Conservation (phyloP, 2,888 invertebrate genomes). For the Parnassius mnemosyne region DNA sequence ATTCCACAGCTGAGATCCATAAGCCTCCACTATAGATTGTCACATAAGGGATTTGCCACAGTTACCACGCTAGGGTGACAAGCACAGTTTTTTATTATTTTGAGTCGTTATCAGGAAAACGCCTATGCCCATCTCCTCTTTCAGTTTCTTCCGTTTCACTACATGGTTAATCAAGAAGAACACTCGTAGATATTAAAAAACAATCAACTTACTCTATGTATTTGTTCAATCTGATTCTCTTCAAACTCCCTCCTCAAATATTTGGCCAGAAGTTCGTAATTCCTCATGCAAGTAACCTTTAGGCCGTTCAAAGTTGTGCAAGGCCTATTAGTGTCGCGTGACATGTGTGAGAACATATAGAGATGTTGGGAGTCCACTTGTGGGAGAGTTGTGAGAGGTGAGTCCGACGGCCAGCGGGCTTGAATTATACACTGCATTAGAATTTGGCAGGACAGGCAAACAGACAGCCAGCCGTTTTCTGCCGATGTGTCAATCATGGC, state of each 20-base stretch:
- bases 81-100: too few relatives aligned
- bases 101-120: too few relatives aligned
- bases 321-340: constrained; percentile 57
- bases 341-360: constrained; percentile 78
- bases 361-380: constrained; percentile 84
- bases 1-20: too few relatives aligned
- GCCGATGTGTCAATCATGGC: constrained; percentile 98
- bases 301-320: constrained; percentile 80
- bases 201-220: constrained; percentile 19
- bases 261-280: constrained; percentile 81
- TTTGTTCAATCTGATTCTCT: constrained; percentile 85
- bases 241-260: constrained; percentile 84
- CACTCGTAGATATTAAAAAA: background rate
- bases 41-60: too few relatives aligned
- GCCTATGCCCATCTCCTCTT: too few relatives aligned
- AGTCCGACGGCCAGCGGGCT: constrained; percentile 91
- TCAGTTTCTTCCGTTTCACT: too few relatives aligned
- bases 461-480: constrained; percentile 93
- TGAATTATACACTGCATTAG: constrained; percentile 95
- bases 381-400: constrained; percentile 88
- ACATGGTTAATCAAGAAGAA: too few relatives aligned
- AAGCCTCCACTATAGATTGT: too few relatives aligned
- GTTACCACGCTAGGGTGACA: too few relatives aligned
- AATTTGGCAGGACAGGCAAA: constrained; percentile 87
- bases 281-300: constrained; percentile 74